Evolutionary conservation across 2,888 invertebrate genomes (phyloP), one percentile per base, ranked within the genome.

Genomic region (Standfussiana lucernea): DNA sequence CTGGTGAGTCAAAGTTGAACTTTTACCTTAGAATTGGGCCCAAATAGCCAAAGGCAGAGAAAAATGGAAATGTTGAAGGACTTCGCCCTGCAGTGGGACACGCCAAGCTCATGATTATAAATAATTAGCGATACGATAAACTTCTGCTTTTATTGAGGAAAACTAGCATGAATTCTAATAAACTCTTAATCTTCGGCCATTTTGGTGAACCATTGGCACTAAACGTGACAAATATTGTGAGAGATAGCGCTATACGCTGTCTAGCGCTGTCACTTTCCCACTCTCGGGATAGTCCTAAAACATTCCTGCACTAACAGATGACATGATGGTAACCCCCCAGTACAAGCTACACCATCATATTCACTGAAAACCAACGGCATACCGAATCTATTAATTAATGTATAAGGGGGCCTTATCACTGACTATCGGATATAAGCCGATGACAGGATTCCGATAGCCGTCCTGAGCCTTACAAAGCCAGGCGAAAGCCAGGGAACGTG

Each of bases 351-450:
- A 47, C 32, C 40, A 65, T 47, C 47, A 40, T 50, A 66, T 81
- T 50, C 47, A 45, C n/a, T 24, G 42, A 42, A 59, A 24, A 67
- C 47, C 53, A 53, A 56, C 15, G 40, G 7, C 13, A 18, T 40
- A 56, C 18, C 18, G 32, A 68, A 75, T 53, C 18, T 82, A 64
- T 28, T 47, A 47, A 75, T 76, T 62, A 64, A n/a, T 68, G n/a
- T 82, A 75, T 65, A 47, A 42, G 15, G 3, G 2, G 8, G n/a
- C 37, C 32, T 47, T 66, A 62, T 67, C 61, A 45, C 32, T 37
- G 10, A 32, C 37, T 28, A 56, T 75, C 40, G 7, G 37, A 47
- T 64, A 37, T 64, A 64, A 82, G 77, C 77, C 35, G 32, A 28
- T 40, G 79, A 42, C 53, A 53, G 56, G n/a, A 61, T 45, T 28